Evolutionary conservation across 2,888 invertebrate species (phyloP), one percentile per base, ranked within the genome.

Genomic region (Dorcus hopei): DNA sequence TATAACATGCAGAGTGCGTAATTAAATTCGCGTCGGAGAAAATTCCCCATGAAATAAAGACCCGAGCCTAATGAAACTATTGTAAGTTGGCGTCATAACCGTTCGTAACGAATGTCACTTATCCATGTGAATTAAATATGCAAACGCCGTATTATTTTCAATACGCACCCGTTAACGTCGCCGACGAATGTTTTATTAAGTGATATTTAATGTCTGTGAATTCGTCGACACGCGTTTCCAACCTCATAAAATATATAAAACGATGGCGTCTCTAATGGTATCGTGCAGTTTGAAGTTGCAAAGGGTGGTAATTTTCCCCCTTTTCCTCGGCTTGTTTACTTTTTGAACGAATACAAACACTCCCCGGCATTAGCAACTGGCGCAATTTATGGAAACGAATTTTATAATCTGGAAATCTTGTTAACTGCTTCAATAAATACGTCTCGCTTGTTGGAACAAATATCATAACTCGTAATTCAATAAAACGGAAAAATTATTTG

Each of bases 181-280:
- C 64, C 62, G 64, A 65, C 62, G 65, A 71, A 71, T 70, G 67
- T 67, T 70, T 69, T 70, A 68, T 68, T 70, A 71, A 71, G 69
- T 68, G 71, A 69, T 69, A 71, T 72, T 71, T 71, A 72, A 72
- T 70, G 69, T 65, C 65, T 63, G 69, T 67, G 70, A 72, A 72
- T 68, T 70, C 65, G 67, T 69, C 70, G 67, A 70, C 68, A 68
- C 68, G 70, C 68, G 68, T 70, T 72, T 72, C 70, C 72, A 68
- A 65, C 66, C 66, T 48, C 66, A 68, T 72, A 71, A 72, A 72
- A 65, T 71, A 70, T 70, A 66, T 69, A 63, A 70, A 72, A 70
- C 71, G 71, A 72, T 70, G 67, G 68, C 69, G 65, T 69, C 65
- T 65, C 67, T 71, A 71, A 71, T 70, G 69, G 68, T 64, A 67